A percentile compares a stretch with the other conserved stretches of the same genome.
Evolutionary conservation across 2,888 invertebrate genomes (phyloP).

Genomic region (Sthenelais limicola): DNA sequence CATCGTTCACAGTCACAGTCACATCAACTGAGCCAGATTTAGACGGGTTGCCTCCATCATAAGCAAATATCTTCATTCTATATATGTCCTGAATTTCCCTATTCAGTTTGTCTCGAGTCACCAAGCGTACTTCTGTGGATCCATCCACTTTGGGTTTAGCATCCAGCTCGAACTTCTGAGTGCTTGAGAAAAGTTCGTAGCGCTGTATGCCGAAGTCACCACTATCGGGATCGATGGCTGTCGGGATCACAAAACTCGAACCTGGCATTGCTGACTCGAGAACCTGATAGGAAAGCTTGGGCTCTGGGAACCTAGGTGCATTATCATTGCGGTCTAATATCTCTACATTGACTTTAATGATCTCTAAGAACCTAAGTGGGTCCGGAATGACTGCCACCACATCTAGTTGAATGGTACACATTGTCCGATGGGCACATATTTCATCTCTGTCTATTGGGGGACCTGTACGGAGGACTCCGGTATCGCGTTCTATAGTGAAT

Average conservation of each 20-base stretch:
- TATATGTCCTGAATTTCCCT: conserved; percentile 49
- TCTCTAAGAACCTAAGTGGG: conserved; percentile 43
- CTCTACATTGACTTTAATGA: conserved; percentile 51
- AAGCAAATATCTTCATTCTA: conserved; percentile 47
- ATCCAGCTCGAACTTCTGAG: conserved; percentile 45
- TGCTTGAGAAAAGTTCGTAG: conserved; percentile 47
- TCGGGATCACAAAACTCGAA: conserved; percentile 48
- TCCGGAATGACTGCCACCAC: conserved; percentile 48
- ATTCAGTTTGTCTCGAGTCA: conserved; percentile 48
- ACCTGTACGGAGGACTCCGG: conserved; percentile 49
- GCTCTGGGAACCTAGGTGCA: conserved; percentile 48
- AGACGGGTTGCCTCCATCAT: conserved; percentile 72
- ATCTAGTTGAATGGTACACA: conserved; percentile 48
- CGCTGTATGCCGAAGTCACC: conserved; percentile 46
- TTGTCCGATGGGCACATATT: conserved; percentile 48
- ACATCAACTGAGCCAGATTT: conserved; percentile 49
- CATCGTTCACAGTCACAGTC: conserved; percentile 47
- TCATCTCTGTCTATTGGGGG: conserved; percentile 50
- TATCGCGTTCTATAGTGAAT: conserved; percentile 49
- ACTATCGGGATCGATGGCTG: conserved; percentile 51
- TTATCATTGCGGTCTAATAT: conserved; percentile 53
- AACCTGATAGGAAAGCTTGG: conserved; percentile 42
- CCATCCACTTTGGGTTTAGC: conserved; percentile 46
- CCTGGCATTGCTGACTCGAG: conserved; percentile 47
- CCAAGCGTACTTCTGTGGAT: conserved; percentile 47